Conservation (phyloP, 2,113 vertebrate species). For the Amia ocellicauda region DNA sequence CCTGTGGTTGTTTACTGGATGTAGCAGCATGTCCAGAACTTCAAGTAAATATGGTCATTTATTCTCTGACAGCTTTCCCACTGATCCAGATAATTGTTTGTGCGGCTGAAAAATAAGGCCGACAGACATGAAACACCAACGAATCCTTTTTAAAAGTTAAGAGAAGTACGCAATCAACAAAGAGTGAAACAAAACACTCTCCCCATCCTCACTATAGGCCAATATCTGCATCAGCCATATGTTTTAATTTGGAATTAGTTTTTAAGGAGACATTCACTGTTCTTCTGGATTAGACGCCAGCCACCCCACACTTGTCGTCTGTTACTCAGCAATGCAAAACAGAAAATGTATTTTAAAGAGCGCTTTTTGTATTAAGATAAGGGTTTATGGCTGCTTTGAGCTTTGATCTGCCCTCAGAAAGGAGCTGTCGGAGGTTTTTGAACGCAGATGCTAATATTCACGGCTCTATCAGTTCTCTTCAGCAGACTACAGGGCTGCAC, state of each 20-base stretch:
- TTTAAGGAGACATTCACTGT: slow-evolving; percentile 23
- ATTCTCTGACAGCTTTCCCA: too few relatives aligned
- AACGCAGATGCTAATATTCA: slow-evolving; percentile 52
- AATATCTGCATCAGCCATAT: slow-evolving; percentile 67
- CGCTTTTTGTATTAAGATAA: slow-evolving; percentile 62
- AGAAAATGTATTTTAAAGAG: too few relatives aligned
- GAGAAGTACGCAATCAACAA: slow-evolving; percentile 31
- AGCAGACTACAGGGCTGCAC: slow-evolving; percentile 29
- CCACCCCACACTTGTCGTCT: slow-evolving; percentile 59
- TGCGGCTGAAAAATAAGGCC: slow-evolving; percentile 31
- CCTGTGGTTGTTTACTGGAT: too few relatives aligned
- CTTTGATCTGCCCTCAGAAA: slow-evolving; percentile 63
- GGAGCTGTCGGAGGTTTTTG: slow-evolving; percentile 59
- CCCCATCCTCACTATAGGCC: slow-evolving; percentile 38
- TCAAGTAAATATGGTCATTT: too few relatives aligned
- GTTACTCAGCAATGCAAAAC: slow-evolving; percentile 44
- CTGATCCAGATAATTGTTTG: too few relatives aligned
- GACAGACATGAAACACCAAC: slow-evolving; percentile 29
- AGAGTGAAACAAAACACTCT: slow-evolving; percentile 36
- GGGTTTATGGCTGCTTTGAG: slow-evolving; percentile 53
- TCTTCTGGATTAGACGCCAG: slow-evolving; percentile 57
- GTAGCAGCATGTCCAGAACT: too few relatives aligned
- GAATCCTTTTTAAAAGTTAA: slow-evolving; percentile 45
- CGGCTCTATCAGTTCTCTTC: slow-evolving; percentile 48
- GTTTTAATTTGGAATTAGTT: slow-evolving; percentile 58